phyloP scores from a whole-genome alignment of 2,113 vertebrate genomes.

The Drymodes brunneopygia region DNA sequence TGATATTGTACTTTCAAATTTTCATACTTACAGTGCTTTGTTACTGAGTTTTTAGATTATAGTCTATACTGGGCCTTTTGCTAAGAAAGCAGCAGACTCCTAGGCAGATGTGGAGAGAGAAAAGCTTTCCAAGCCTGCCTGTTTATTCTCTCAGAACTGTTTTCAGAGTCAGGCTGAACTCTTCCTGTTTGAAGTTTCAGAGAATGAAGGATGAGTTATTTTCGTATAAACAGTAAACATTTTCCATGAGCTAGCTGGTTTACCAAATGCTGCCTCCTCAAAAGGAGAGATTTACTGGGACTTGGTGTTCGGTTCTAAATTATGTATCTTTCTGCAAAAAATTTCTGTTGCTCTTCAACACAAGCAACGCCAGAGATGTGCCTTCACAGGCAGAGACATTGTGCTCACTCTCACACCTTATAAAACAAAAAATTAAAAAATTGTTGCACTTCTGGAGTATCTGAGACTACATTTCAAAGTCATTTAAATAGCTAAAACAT shows the following conservation, averaged over 20 bases:
- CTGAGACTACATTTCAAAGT: not conserved
- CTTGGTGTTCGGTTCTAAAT: not conserved
- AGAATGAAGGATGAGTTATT: not conserved
- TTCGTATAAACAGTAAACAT: conserved; percentile 10
- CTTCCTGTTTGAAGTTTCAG: not conserved
- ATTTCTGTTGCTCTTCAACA: not conserved
- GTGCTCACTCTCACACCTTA: not conserved
- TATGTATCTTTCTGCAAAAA: not conserved
- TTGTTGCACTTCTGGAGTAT: not conserved
- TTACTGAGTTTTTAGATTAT: not conserved
- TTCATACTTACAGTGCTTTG: not conserved
- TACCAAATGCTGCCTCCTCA: not conserved
- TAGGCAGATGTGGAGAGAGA: not conserved
- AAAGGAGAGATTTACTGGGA: not conserved
- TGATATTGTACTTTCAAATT: not conserved
- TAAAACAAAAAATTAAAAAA: not conserved
- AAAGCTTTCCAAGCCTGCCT: not conserved
- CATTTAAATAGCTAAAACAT: not conserved
- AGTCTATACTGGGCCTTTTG: not conserved
- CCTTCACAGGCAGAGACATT: not conserved
- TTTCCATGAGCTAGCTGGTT: not conserved
- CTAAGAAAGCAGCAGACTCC: not conserved
- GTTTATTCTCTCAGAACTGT: not conserved
- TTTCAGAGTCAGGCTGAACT: not conserved
- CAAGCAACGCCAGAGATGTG: not conserved